Percentiles rank a stretch among this genome's conserved stretches.
Evolutionary conservation across 2,113 vertebrate species (phyloP).

Genomic region (Apodemus speciosus): DNA sequence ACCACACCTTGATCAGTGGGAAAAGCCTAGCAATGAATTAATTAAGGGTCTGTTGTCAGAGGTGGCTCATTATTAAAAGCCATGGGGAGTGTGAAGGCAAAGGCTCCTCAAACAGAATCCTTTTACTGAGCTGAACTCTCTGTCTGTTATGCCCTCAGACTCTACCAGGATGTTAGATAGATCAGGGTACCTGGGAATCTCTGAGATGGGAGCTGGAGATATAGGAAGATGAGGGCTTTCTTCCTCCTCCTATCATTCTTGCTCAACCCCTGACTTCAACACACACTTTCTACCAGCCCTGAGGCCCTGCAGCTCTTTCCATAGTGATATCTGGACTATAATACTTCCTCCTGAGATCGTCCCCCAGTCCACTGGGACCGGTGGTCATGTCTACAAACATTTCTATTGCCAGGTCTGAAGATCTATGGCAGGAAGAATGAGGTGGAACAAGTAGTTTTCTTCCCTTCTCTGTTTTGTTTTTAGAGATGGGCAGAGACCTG

Average conservation of each 20-base stretch:
- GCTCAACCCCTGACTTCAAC: not conserved
- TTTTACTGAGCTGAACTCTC: slow-evolving; percentile 69
- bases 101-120: slow-evolving; percentile 82
- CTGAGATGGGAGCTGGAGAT: not conserved
- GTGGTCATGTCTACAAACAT: not conserved
- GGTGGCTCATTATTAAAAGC: slow-evolving; percentile 84
- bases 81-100: slow-evolving; percentile 78
- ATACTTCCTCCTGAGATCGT: not conserved
- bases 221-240: slow-evolving; percentile 1
- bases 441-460: not conserved
- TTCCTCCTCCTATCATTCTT: slow-evolving; percentile 10
- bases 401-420: not conserved
- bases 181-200: not conserved
- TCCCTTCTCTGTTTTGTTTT: not conserved
- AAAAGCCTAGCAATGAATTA: slow-evolving; percentile 85
- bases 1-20: slow-evolving; percentile 76
- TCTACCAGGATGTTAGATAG: slow-evolving; percentile 3
- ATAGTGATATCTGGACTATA: not conserved
- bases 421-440: not conserved
- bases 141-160: slow-evolving; percentile 80
- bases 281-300: not conserved
- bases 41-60: slow-evolving; percentile 86
- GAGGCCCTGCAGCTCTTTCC: not conserved
- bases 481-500: not conserved
- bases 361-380: not conserved